phyloP scores from a whole-genome alignment of 2,888 invertebrate species.

The Nephrotoma flavescens region DNA sequence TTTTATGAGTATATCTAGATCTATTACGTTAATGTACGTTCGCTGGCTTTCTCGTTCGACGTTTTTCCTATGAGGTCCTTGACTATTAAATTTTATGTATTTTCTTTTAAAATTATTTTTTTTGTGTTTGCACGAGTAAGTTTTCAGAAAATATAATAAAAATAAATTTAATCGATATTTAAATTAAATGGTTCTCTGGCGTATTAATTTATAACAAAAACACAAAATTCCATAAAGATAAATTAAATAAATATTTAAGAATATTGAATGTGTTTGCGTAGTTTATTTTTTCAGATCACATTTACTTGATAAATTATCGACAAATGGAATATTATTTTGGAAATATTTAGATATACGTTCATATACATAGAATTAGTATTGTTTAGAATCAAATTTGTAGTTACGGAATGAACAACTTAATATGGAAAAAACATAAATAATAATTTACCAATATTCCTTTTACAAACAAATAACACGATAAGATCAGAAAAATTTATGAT shows the following conservation, averaged over 20 bases:
- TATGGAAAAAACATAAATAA: neutral
- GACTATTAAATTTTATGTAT: neutral
- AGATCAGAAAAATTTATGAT: neutral
- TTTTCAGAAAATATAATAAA: neutral
- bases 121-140: neutral
- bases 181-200: neutral
- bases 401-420: neutral
- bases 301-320: neutral
- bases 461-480: neutral
- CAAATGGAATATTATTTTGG: neutral
- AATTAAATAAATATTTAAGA: neutral
- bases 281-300: neutral
- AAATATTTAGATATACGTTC: neutral
- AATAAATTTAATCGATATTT: neutral
- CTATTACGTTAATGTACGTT: neutral
- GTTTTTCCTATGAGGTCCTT: neutral
- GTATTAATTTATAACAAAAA: neutral
- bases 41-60: neutral
- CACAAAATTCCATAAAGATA: neutral
- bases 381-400: neutral
- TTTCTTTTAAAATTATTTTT: neutral
- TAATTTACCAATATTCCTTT: neutral
- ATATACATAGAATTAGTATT: neutral
- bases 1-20: neutral
- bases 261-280: neutral